phyloP scores from a whole-genome alignment of 2,888 invertebrate species.

The Ceriagrion tenellum region DNA sequence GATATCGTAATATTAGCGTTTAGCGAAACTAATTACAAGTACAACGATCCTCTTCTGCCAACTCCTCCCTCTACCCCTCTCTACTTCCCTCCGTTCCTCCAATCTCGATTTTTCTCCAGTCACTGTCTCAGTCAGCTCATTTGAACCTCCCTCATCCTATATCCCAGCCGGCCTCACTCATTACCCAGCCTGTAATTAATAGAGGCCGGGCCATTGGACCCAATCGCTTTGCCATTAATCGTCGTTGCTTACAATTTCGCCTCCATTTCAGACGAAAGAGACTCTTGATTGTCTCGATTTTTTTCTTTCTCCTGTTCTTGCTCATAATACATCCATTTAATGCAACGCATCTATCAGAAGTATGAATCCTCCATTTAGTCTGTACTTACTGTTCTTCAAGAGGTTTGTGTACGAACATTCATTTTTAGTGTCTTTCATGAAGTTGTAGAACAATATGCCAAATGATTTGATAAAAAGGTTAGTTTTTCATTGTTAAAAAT shows the following conservation, averaged over 20 bases:
- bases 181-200: neutral
- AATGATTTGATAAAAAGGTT: no score
- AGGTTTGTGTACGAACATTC: no score
- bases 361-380: neutral
- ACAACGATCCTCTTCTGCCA: no score
- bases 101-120: neutral
- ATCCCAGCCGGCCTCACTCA: neutral
- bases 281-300: neutral
- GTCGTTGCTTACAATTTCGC: neutral
- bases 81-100: neutral
- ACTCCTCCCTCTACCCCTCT: neutral
- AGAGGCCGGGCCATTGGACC: neutral
- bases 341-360: neutral
- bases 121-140: neutral
- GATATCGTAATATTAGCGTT: no score
- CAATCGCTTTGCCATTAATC: neutral
- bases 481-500: no score
- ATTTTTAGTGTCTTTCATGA: no score
- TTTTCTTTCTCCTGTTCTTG: neutral
- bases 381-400: no score
- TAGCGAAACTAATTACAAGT: no score
- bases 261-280: neutral
- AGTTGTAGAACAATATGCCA: no score
- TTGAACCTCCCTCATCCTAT: neutral
- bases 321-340: neutral